A percentile compares a stretch with the other conserved stretches of the same genome.
Conservation (phyloP, 2,113 vertebrate genomes). For the Hydrolagus affinis region DNA sequence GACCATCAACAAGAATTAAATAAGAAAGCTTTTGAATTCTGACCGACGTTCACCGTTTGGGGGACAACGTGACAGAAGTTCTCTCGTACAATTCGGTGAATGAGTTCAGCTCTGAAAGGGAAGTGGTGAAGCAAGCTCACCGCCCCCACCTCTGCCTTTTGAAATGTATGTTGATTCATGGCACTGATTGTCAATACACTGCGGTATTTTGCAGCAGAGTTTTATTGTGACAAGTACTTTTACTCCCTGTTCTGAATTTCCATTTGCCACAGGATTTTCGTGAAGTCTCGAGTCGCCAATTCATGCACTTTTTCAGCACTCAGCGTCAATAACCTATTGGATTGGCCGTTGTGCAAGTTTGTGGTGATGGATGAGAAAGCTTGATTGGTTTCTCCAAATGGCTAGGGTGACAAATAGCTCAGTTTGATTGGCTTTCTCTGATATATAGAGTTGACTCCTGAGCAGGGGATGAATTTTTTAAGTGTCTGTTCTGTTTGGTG, state of each 20-base stretch:
- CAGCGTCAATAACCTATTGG: not conserved
- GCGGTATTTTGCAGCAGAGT: not conserved
- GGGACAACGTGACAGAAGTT: not conserved
- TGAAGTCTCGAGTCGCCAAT: not conserved
- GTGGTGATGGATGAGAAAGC: slow-evolving; percentile 11
- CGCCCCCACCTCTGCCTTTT: not conserved
- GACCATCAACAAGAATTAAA: not conserved
- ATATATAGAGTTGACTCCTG: not conserved
- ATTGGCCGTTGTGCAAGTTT: not conserved
- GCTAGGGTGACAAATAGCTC: slow-evolving; percentile 8
- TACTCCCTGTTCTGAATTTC: not conserved
- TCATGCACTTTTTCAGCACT: slow-evolving; percentile 20
- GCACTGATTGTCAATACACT: not conserved
- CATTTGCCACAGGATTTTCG: not conserved
- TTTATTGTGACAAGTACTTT: not conserved
- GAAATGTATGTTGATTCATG: not conserved
- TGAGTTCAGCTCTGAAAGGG: not conserved
- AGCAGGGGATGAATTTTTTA: not conserved
- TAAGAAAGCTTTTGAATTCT: not conserved
- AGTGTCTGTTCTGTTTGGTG: slow-evolving; percentile 5
- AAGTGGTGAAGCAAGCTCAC: not conserved
- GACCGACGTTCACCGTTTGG: not conserved
- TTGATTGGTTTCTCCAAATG: slow-evolving; percentile 24
- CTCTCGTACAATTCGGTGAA: not conserved
- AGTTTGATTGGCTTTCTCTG: slow-evolving; percentile 9